A percentile compares a stretch with the other conserved stretches of the same genome.
Conservation (phyloP, 2,888 invertebrate genomes). For the Xestobium rufovillosum region DNA sequence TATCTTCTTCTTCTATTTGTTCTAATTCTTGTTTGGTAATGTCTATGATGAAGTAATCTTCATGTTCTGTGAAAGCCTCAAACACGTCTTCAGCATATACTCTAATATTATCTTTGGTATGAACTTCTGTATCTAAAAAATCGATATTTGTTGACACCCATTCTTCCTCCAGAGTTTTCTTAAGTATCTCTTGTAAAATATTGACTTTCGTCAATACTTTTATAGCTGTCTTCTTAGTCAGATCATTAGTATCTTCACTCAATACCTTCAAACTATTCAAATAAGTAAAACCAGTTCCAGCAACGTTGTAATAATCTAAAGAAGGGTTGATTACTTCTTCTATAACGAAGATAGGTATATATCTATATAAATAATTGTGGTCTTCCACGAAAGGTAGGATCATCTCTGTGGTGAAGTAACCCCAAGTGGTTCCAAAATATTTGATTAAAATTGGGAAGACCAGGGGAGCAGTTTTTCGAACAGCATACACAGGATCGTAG, state of each 20-base stretch:
- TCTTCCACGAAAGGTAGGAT: conserved; percentile 33
- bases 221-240: conserved; percentile 2
- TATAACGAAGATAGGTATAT: conserved; percentile 35
- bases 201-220: conserved; percentile 18
- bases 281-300: conserved; percentile 18
- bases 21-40: conserved; percentile 17
- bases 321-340: conserved; percentile 36
- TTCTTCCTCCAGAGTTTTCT: conserved; percentile 9
- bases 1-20: conserved; percentile 17
- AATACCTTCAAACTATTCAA: conserved; percentile 24
- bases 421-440: conserved; percentile 36
- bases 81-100: conserved; percentile 36
- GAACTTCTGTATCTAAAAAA: conserved; percentile 26
- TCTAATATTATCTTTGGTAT: conserved; percentile 26
- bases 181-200: conserved; percentile 15
- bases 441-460: conserved; percentile 36
- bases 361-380: conserved; percentile 33
- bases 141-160: conserved; percentile 18
- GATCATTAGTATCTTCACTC: neutral
- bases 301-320: conserved; percentile 19
- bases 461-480: conserved; percentile 35
- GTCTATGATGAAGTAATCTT: conserved; percentile 13
- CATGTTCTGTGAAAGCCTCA: conserved; percentile 27
- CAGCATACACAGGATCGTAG: conserved; percentile 35
- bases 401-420: conserved; percentile 23